A percentile compares a stretch with the other conserved stretches of the same genome.
phyloP scores from a whole-genome alignment of 2,888 invertebrate species.

The Macrophya alboannulata region DNA sequence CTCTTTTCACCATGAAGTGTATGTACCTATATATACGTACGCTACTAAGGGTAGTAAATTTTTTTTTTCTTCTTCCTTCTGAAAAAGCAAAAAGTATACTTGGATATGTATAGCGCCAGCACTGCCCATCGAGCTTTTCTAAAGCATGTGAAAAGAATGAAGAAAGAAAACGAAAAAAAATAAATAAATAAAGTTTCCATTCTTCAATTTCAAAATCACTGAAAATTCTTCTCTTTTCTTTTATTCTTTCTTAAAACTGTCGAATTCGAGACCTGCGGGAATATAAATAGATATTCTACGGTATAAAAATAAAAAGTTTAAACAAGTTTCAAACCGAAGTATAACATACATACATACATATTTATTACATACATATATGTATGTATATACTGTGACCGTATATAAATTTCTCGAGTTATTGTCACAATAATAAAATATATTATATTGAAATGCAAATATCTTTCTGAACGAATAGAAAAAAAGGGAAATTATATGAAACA shows the following conservation, averaged over 20 bases:
- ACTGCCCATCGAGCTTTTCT: not conserved
- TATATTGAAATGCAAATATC: not conserved
- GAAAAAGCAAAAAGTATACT: not conserved
- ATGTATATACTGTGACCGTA: not conserved
- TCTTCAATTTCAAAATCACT: not conserved
- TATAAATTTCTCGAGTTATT: not conserved
- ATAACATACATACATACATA: not conserved
- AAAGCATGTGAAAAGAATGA: not conserved
- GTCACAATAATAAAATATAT: not conserved
- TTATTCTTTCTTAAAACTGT: not conserved
- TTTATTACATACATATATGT: too few species aligned
- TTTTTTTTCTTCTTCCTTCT: not conserved
- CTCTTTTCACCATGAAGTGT: not conserved
- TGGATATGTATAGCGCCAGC: not conserved
- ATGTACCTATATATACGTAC: slow-evolving; percentile 2
- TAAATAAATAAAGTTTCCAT: not conserved
- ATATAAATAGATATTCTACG: not conserved
- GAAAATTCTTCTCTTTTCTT: not conserved
- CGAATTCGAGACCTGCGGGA: not conserved
- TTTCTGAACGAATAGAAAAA: not conserved
- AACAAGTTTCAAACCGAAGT: not conserved
- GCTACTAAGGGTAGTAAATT: not conserved
- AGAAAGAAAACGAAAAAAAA: too few species aligned
- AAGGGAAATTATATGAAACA: not conserved
- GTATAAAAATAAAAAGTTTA: not conserved